A percentile compares a stretch with the other conserved stretches of the same genome.
phyloP scores from a whole-genome alignment of 2,888 invertebrate genomes.

The Pyrgus malvae region DNA sequence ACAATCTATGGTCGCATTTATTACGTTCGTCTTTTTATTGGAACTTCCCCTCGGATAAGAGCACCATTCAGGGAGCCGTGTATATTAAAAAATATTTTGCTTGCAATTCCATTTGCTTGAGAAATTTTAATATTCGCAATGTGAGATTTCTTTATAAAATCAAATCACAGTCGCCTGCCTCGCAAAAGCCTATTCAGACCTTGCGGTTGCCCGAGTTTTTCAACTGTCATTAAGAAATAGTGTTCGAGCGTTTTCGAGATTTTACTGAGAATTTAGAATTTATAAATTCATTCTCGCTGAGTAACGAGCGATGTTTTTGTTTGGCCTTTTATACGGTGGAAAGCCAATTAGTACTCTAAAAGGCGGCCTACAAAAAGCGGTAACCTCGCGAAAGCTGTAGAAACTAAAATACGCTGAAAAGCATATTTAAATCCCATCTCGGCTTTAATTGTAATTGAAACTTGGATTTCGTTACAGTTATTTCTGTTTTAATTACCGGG shows the following conservation, averaged over 20 bases:
- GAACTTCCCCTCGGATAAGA: conserved; percentile 52
- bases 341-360: conserved; percentile 31
- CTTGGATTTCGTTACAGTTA: conserved; percentile 56
- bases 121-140: conserved; percentile 33
- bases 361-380: conserved; percentile 16
- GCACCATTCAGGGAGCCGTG: conserved; percentile 46
- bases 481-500: conserved; percentile 58
- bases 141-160: conserved; percentile 25
- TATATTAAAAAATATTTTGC: conserved; percentile 57
- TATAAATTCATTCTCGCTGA: conserved; percentile 13
- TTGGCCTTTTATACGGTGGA: conserved; percentile 2
- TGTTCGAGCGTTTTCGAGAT: conserved; percentile 14
- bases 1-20: conserved; percentile 44
- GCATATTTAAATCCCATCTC: conserved; percentile 39
- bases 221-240: conserved; percentile 26
- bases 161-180: conserved; percentile 18
- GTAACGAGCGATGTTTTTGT: conserved; percentile 21
- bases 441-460: conserved; percentile 49
- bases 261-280: conserved; percentile 24
- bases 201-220: conserved; percentile 3
- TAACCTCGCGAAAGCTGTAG: conserved; percentile 11
- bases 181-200: conserved; percentile 13
- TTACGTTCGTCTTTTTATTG: conserved; percentile 51
- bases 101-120: conserved; percentile 40
- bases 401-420: conserved; percentile 30